Percentiles rank a stretch among this genome's conserved stretches.
Conservation (phyloP, 2,888 invertebrate genomes). For the Acleris literana region DNA sequence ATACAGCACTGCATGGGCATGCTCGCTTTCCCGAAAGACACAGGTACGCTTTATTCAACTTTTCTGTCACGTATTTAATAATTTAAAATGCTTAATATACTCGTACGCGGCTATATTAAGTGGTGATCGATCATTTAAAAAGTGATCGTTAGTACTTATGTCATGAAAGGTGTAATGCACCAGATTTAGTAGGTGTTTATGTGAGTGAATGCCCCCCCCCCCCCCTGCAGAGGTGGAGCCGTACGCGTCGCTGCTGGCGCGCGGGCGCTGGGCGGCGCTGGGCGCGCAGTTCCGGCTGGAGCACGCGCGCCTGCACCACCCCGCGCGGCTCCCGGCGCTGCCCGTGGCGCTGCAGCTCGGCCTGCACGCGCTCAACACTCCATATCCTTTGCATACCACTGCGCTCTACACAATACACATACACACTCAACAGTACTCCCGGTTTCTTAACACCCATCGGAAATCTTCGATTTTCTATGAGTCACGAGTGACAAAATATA, state of each 20-base stretch:
- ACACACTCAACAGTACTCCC: neutral
- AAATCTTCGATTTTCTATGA: too few relatives aligned
- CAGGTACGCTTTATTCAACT: conserved; percentile 71
- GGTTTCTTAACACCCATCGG: too few relatives aligned
- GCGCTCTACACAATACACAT: neutral
- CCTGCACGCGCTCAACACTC: conserved; percentile 97
- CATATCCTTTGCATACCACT: conserved; percentile 84
- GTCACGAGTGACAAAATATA: too few relatives aligned
- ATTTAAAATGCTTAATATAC: too few relatives aligned
- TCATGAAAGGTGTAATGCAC: too few relatives aligned
- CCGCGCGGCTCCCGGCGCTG: conserved; percentile 95
- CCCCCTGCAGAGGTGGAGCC: conserved; percentile 87
- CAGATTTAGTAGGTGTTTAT: too few relatives aligned
- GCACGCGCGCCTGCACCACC: conserved; percentile 96
- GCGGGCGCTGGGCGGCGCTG: conserved; percentile 91
- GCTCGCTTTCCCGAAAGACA: conserved; percentile 94
- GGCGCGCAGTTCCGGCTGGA: conserved; percentile 96
- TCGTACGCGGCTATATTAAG: too few relatives aligned
- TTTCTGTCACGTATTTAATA: too few relatives aligned
- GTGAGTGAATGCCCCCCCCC: too few relatives aligned
- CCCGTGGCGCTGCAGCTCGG: conserved; percentile 96
- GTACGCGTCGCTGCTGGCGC: conserved; percentile 87
- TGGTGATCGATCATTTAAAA: too few relatives aligned
- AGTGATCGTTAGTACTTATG: too few relatives aligned
- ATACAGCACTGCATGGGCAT: conserved; percentile 98